Evolutionary conservation across 2,888 invertebrate species (phyloP).

Genomic region (Zygothrica quintamaculata): DNA sequence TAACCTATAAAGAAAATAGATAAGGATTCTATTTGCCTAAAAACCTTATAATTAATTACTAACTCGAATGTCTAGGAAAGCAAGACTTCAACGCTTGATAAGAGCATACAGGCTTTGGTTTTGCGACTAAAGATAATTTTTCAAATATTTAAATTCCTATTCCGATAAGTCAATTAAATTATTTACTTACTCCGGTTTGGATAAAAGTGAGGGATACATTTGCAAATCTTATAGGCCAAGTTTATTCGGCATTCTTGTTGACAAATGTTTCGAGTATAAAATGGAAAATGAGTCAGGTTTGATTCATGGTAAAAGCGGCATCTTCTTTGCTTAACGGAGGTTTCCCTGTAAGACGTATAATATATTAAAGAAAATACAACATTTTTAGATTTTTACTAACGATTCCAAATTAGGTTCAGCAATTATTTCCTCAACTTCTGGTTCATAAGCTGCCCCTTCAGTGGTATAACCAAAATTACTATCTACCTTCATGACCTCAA

Average conservation of each 20-base stretch:
- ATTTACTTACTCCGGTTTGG: constrained; percentile 79
- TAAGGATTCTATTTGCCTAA: background rate
- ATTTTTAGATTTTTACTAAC: constrained; percentile 43
- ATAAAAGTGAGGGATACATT: constrained; percentile 85
- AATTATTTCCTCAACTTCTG: constrained; percentile 73
- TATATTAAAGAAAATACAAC: too few species aligned
- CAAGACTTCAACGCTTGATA: constrained; percentile 76
- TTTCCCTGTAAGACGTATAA: constrained; percentile 55
- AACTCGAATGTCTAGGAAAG: constrained; percentile 73
- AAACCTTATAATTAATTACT: constrained; percentile 9
- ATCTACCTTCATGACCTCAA: constrained; percentile 81
- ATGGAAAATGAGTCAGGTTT: constrained; percentile 82
- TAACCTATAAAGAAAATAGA: constrained; percentile 35
- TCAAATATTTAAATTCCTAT: background rate
- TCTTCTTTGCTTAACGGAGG: constrained; percentile 79
- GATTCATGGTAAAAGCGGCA: constrained; percentile 83
- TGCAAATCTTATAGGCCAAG: constrained; percentile 79
- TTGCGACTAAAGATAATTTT: constrained; percentile 54
- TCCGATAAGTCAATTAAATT: background rate
- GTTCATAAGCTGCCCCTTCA: constrained; percentile 70
- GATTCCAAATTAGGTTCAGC: constrained; percentile 75
- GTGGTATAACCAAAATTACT: constrained; percentile 69
- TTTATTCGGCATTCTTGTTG: constrained; percentile 83
- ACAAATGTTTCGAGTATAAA: constrained; percentile 83
- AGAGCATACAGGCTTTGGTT: constrained; percentile 79